Evolutionary conservation across 2,888 invertebrate genomes (phyloP), one percentile per base, ranked within the genome.

Genomic region (Graphium colonna): DNA sequence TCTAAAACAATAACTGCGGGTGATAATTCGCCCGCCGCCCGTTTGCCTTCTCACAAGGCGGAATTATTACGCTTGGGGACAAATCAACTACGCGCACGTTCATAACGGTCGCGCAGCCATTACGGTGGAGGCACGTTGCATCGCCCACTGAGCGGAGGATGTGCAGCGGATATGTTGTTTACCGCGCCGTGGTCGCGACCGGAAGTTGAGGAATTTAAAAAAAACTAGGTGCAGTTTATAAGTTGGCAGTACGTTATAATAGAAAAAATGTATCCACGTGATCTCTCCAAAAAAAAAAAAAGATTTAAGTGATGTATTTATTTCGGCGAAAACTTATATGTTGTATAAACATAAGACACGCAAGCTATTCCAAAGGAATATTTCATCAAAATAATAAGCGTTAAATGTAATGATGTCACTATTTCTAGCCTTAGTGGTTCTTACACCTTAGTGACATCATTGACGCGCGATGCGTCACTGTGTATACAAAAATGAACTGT

Each of bases 391-490:
- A 9, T 17, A 33, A 15, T 33, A 10, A 31, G 10, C 28, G 45
- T 21, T 31, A 26, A 2, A 12, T 10, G 40, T 13, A 44, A 31
- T 53, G 53, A 53, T 44, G 44, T 53, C 53, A 53, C 28, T 49
- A 44, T 42, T 43, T 43, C 31, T 31, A 31, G 48, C 48, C 38
- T n/a, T 18, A 21, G 9, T n/a, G 28, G 43, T 43, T 18, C 38
- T 33, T 28, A 15, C 43, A 39, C 33, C 36, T 26, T 16, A 39
- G 43, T 58, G 56, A 58, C 58, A 58, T 58, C 58, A 58, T 58
- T 49, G 58, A 44, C 16, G 5, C 17, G 51, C 58, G 56, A 65
- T 67, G 67, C 65, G 66, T 67, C 66, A 67, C 60, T 56, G 59
- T 52, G 60, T 61, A 61, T 58, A 53, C 48, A 62, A 60, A 59